A percentile compares a stretch with the other conserved stretches of the same genome.
phyloP scores from a whole-genome alignment of 2,888 invertebrate genomes.

The Drosophila neutralis region DNA sequence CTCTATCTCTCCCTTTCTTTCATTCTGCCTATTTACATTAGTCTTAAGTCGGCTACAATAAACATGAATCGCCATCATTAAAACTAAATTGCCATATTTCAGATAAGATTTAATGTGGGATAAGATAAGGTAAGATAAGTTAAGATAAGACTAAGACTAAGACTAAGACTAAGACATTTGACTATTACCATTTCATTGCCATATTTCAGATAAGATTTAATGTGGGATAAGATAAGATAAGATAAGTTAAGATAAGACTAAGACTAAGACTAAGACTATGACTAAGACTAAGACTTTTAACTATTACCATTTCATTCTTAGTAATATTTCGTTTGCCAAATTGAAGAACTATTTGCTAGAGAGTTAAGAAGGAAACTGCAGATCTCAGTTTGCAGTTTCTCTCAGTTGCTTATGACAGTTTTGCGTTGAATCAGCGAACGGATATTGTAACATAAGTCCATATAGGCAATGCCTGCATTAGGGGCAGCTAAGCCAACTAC shows the following conservation, averaged over 20 bases:
- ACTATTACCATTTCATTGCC: no score
- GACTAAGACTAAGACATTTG: no score
- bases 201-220: neutral
- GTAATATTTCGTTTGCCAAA: neutral
- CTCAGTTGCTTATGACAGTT: conserved; percentile 30
- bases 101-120: neutral
- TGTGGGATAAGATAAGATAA: no score
- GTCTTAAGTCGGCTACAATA: neutral
- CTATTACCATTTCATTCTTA: neutral
- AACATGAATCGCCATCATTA: neutral
- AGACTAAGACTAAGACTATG: no score
- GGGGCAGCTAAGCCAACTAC: conserved; percentile 21
- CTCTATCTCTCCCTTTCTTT: no score
- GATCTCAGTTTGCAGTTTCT: neutral
- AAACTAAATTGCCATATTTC: neutral
- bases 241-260: no score
- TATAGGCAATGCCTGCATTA: conserved; percentile 17
- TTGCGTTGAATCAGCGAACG: conserved; percentile 11
- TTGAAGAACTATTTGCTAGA: neutral
- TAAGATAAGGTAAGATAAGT: no score
- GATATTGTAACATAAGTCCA: neutral
- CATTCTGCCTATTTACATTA: neutral
- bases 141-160: no score
- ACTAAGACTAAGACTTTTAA: neutral
- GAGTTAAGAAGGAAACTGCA: neutral